These are phyloP conservation scores for Calliopum simillimum DNA, from an alignment of 2,888 invertebrate genomes.

Conservation along the genomic window DNA sequence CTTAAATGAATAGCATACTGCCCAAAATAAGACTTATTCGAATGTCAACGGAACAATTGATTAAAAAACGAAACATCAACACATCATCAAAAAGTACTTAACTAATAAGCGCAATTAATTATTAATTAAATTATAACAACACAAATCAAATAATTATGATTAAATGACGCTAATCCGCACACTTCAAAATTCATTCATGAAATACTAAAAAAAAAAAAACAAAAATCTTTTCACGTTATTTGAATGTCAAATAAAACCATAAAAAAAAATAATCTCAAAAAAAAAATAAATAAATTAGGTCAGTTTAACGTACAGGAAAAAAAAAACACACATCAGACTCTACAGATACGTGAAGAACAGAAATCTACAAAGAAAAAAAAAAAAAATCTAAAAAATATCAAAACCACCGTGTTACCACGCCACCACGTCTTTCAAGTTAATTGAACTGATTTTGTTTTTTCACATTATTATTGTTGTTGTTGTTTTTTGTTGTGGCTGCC, in stretches of 20 bases:
- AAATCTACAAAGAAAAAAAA: background rate
- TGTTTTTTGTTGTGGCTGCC: background rate
- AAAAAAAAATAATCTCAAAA: background rate
- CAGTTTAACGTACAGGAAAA: constrained; percentile 8
- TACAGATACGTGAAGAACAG: background rate
- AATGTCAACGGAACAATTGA: too few relatives aligned
- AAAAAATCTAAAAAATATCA: constrained; percentile 31
- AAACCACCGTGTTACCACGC: constrained; percentile 19
- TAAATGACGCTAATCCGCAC: background rate
- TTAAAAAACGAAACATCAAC: too few relatives aligned
- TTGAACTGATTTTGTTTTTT: constrained; percentile 45
- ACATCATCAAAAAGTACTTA: too few relatives aligned
- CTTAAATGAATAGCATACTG: too few relatives aligned
- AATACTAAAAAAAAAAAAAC: background rate
- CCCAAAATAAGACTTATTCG: too few relatives aligned
- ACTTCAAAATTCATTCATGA: constrained; percentile 2
- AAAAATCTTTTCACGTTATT: background rate
- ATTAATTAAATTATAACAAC: background rate
- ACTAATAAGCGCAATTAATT: too few relatives aligned
- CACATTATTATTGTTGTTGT: background rate
- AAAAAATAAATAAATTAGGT: background rate
- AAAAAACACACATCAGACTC: background rate
- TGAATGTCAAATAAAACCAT: constrained; percentile 5
- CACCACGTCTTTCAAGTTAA: constrained; percentile 44
- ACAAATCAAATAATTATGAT: background rate